A percentile compares a stretch with the other conserved stretches of the same genome.
phyloP scores from a whole-genome alignment of 2,113 vertebrate species.

The Chlamydotis undulata region DNA sequence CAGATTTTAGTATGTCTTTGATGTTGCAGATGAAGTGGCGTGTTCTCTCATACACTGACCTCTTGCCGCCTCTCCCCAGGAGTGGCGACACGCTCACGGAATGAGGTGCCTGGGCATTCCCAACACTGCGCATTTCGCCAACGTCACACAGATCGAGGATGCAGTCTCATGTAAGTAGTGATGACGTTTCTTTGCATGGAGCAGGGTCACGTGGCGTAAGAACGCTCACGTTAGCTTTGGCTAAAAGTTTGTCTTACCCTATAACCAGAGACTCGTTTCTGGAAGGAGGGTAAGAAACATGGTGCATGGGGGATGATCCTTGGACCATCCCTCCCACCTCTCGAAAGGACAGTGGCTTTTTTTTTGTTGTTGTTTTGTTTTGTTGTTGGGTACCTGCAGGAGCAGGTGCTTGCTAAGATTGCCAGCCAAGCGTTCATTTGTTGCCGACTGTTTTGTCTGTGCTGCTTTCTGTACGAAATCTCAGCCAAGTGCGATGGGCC shows the following conservation, averaged over 20 bases:
- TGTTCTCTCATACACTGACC: not conserved
- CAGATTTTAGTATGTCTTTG: not conserved
- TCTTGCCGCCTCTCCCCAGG: conserved; percentile 70
- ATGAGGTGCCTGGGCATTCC: conserved; percentile 98
- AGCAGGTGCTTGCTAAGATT: not conserved
- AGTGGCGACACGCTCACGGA: conserved; percentile 96
- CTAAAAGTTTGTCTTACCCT: not conserved
- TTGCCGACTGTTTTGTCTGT: not conserved
- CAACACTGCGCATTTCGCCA: conserved; percentile 97
- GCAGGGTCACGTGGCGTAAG: no score
- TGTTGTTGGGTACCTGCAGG: not conserved
- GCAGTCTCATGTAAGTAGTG: conserved; percentile 90
- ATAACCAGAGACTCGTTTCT: not conserved
- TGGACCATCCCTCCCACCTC: not conserved
- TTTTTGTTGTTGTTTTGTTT: not conserved
- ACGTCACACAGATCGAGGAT: conserved; percentile 98
- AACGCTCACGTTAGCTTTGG: accelerated
- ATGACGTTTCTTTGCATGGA: not conserved
- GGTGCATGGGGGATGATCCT: not conserved
- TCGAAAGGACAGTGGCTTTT: not conserved
- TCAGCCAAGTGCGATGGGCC: not conserved
- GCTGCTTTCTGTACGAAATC: not conserved
- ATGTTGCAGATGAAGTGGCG: accelerated
- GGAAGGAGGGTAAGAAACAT: not conserved
- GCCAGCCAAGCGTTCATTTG: not conserved